Percentiles rank a stretch among this genome's conserved stretches.
These are phyloP conservation scores for Helicoverpa assulta DNA, from an alignment of 2,888 invertebrate species.

Conservation along the genomic window DNA sequence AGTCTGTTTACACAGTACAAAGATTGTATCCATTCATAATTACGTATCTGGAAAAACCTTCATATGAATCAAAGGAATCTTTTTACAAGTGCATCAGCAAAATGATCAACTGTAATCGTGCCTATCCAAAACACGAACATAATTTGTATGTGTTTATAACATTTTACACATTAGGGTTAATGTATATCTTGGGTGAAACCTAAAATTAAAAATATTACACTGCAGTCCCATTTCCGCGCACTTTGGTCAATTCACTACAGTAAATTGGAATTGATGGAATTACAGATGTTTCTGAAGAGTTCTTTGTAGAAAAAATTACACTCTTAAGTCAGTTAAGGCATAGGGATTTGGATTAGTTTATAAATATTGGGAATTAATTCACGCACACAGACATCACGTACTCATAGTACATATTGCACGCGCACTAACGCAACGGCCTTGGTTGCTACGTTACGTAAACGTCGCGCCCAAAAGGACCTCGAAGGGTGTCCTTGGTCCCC, in stretches of 20 bases:
- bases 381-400: constrained; percentile 22
- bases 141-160: not conserved
- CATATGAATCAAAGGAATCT: constrained; percentile 1
- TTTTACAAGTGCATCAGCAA: constrained; percentile 7
- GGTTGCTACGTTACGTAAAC: constrained; percentile 80
- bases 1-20: not conserved
- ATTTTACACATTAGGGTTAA: not conserved
- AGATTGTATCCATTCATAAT: constrained; percentile 3
- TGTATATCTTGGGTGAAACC: too few relatives aligned
- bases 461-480: constrained; percentile 81
- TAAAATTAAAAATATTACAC: too few relatives aligned
- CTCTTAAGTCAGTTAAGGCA: too few relatives aligned
- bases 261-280: too few relatives aligned
- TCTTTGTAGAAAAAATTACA: too few relatives aligned
- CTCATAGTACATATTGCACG: constrained; percentile 63
- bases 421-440: constrained; percentile 72
- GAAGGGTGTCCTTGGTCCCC: constrained; percentile 72
- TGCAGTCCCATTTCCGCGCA: too few relatives aligned
- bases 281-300: too few relatives aligned
- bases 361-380: constrained; percentile 31
- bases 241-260: too few relatives aligned
- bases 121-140: not conserved
- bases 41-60: constrained; percentile 8
- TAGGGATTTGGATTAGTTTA: too few relatives aligned
- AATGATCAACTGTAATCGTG: constrained; percentile 5